Evolutionary conservation across 2,113 vertebrate species (phyloP), one percentile per base, ranked within the genome.

Genomic region (Xiphophorus maculatus): DNA sequence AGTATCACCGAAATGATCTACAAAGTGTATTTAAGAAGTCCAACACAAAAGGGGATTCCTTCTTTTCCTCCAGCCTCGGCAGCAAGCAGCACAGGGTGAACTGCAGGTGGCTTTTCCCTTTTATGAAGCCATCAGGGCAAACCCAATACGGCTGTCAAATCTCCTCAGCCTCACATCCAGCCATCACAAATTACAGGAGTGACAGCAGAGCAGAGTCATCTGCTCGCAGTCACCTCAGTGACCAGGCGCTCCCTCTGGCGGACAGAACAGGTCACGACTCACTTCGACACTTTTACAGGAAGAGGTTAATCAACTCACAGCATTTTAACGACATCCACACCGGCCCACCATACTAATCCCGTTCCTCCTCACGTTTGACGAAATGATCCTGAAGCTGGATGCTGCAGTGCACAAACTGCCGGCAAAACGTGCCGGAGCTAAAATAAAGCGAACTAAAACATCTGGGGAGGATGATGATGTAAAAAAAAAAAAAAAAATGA

Each of bases 231-330:
- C 29, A 69, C 62, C 76, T 69, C 42, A 22, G 35, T 54, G 80
- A 51, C 29, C 8, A 25, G 62, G 75, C 27, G 33, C 90, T 19
- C 92, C 89, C 77, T 79, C 92, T 81, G 79, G 73, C 85, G 92
- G 91, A 42, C 74, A 68, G 0, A 32, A 12, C 0, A 4, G 63
- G 73, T 25, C 72, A 44, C 2, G 37, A 10, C 80, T 0, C 33
- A 1, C 48, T 72, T 40, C 64, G 74, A 73, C 76, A 69, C 73
- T 81, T 82, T 79, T 62, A 60, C 11, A 76, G 27, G 77, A 88
- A 81, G 77, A 87, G 81, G 86, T 85, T 77, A 80, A 84, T 85
- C 82, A 84, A 78, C 86, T 89, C 79, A 80, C 33, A 74, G 88
- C 87, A 71, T 84, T 84, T 84, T 81, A 88, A 87, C 80, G 87